Evolutionary conservation across 2,888 invertebrate genomes (phyloP), one percentile per base, ranked within the genome.

Genomic region (Ectemnius continuus): DNA sequence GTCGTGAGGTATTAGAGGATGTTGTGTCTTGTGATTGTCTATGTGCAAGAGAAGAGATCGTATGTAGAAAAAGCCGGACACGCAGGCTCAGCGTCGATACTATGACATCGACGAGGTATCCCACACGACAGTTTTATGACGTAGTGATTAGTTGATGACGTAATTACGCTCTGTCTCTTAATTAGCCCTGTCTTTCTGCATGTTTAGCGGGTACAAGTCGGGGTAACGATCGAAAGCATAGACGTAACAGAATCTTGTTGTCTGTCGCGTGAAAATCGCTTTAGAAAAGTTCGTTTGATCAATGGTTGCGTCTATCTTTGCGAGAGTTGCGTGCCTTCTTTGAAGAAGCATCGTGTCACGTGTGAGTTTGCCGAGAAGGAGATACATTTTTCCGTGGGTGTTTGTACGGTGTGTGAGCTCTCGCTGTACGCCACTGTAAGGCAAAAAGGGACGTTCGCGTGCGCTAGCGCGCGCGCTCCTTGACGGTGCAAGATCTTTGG

Each of bases 381-480:
- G 57, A 58, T 28, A 56, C 20, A 20, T 60, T 61, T 23, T 67
- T 36, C 14, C 62, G 16, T 64, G 75, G 62, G 73, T 76, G 68
- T 69, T 67, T 79, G 78, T 79, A 76, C 61, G 73, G 66, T 76
- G 72, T 76, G 76, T 69, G 78, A n/a, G n/a, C n/a, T n/a, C 48
- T 74, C 36, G 36, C 36, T 36, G 36, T 36, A 36, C 36, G 36
- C 36, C 36, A 36, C 57, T 80, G 76, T 80, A 76, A 28, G 67
- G 68, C 48, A 80, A 78, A 80, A 80, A 80, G 79, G 73, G 76
- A 80, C 78, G 78, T 79, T 78, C 79, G 76, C 63, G 62, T 76
- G 67, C 73, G 70, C 48, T 75, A 63, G 67, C 79, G 76, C 63
- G 62, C 76, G 67, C 73, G 70, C 48, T 75, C 67, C 67, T 72